Evolutionary conservation across 2,797 vertebrate species (phyloP), one percentile per base, ranked within the genome.

Genomic region (Sebastes diploproa): DNA sequence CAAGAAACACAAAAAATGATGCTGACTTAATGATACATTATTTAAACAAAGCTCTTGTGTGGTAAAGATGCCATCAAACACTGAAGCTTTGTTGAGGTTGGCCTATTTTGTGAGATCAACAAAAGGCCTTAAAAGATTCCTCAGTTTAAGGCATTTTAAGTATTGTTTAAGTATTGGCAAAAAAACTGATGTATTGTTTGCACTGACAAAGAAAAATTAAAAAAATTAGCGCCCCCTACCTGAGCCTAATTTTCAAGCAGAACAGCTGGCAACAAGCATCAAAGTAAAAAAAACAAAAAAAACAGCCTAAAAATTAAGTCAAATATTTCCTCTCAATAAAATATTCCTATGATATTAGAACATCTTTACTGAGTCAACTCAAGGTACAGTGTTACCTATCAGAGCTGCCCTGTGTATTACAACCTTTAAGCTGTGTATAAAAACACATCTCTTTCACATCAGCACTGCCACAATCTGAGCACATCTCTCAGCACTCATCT

Each of bases 401-500:
- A 72, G 67, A 67, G 42, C 27, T 29, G 56, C 74, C 62, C 65
- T 63, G 27, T 84, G 77, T 85, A 55, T 83, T 75, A 81, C 84
- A 81, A 78, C 73, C 71, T 86, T 82, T 88, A 81, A 80, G 77
- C 70, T 50, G 23, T 82, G 81, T 60, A 78, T 70, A 54, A 88
- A 89, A 88, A 84, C 72, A 84, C 63, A 60, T 78, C 75, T 68
- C 25, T 73, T 72, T 70, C 72, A 74, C 80, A 70, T 84, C 79
- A 79, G 72, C 78, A 38, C 29, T 38, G 82, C 84, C 86, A 80
- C 84, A 58, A 86, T 81, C 80, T 50, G 63, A 83, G 76, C 77
- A 89, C 79, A 83, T 88, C 88, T 88, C 77, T 71, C 85, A 59
- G 80, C 77, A 78, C 80, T 88, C 85, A 87, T 89, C 88, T 91